These are phyloP conservation scores for Pterophyllum scalare DNA, from an alignment of 2,113 vertebrate genomes.

Conservation along the genomic window DNA sequence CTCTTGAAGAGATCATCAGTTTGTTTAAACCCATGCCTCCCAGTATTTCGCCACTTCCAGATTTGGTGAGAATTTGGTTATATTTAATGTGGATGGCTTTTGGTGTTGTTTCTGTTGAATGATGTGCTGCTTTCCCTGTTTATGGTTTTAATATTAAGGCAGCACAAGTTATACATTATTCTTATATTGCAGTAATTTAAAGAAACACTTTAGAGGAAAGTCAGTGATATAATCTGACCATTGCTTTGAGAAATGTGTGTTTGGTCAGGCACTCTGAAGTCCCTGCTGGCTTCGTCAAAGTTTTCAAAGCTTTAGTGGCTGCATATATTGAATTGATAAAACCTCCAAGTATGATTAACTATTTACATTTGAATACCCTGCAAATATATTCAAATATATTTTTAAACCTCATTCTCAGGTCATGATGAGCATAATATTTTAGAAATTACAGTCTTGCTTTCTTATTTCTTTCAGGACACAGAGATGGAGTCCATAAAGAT, in stretches of 20 bases:
- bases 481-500: conserved; percentile 24
- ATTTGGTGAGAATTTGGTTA: conserved; percentile 51
- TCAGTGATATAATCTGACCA: neutral
- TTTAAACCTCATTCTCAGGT: neutral
- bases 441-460: neutral
- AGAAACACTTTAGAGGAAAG: neutral
- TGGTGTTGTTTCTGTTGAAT: neutral
- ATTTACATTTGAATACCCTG: neutral
- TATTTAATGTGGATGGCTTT: neutral
- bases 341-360: neutral
- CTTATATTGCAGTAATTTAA: neutral
- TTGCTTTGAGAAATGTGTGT: neutral
- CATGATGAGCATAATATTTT: neutral
- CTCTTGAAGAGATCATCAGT: conserved; percentile 52
- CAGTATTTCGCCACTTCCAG: conserved; percentile 87
- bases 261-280: neutral
- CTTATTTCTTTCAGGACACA: conserved; percentile 32
- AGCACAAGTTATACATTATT: neutral
- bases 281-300: neutral
- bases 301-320: neutral
- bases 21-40: conserved; percentile 85
- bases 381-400: too few species aligned
- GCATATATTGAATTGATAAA: neutral
- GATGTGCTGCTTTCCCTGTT: neutral
- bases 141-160: neutral